Evolutionary conservation across 2,113 vertebrate species (phyloP).

Genomic region (Vidua chalybeata): DNA sequence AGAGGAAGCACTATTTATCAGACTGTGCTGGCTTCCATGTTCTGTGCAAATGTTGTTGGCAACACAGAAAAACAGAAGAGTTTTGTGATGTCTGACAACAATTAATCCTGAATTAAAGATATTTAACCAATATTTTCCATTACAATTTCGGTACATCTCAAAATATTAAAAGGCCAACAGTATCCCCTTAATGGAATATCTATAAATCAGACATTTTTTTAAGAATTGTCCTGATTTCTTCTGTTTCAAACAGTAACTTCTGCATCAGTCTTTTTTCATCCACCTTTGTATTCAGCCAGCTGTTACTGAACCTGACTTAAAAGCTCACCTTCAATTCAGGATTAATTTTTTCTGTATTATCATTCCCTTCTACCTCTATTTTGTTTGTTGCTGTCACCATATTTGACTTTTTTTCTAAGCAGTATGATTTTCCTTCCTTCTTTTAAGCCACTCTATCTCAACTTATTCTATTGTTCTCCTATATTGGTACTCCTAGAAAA

Average conservation of each 20-base stretch:
- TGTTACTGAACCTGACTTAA: not conserved
- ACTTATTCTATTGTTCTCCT: not conserved
- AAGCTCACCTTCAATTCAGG: not conserved
- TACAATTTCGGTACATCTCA: not conserved
- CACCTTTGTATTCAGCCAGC: not conserved
- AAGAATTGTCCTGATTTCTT: not conserved
- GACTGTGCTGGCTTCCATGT: not conserved
- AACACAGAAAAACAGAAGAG: not conserved
- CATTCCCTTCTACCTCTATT: not conserved
- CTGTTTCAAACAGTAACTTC: not conserved
- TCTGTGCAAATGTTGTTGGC: not conserved
- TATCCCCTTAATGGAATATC: not conserved
- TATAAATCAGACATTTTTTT: not conserved
- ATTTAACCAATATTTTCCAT: not conserved
- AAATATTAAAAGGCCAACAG: not conserved
- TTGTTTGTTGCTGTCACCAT: not conserved
- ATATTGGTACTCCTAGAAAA: not conserved
- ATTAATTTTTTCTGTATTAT: not conserved
- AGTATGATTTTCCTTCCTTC: not conserved
- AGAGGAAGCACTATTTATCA: not conserved
- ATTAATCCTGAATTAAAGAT: not conserved
- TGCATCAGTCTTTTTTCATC: not conserved
- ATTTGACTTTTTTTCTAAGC: not conserved
- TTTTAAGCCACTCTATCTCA: not conserved
- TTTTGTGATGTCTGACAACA: not conserved